Conservation (phyloP, 1,140 invertebrate genomes). For the Trinorchestia longiramus region DNA sequence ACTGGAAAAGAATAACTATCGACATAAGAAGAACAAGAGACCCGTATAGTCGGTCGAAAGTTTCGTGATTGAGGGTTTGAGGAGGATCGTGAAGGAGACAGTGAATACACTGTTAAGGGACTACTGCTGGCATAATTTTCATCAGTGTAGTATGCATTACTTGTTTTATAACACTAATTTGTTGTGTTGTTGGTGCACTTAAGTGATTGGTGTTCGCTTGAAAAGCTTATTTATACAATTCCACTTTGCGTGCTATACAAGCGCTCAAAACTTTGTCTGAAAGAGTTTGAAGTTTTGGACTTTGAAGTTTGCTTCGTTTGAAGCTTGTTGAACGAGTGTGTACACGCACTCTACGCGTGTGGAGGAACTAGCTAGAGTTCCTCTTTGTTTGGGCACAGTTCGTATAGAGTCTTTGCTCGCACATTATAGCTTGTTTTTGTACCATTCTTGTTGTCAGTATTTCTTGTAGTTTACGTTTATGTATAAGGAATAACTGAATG, state of each 20-base stretch:
- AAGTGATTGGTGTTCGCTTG: background rate
- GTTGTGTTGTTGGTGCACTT: background rate
- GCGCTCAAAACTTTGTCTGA: background rate
- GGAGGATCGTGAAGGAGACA: background rate
- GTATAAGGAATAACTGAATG: background rate
- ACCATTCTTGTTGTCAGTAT: background rate
- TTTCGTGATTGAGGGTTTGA: background rate
- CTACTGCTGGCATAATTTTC: background rate
- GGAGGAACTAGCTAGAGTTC: background rate
- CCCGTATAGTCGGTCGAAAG: slow-evolving; percentile 29
- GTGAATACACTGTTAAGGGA: background rate
- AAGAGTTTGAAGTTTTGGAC: background rate
- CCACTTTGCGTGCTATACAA: background rate
- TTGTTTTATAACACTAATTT: background rate
- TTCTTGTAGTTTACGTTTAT: background rate
- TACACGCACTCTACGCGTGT: background rate
- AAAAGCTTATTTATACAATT: background rate
- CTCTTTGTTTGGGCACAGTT: slow-evolving; percentile 4
- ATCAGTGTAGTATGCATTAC: background rate
- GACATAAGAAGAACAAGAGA: slow-evolving; percentile 35
- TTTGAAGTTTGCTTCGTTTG: slow-evolving; percentile 8
- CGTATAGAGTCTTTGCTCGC: background rate
- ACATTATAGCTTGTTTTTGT: background rate
- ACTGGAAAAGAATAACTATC: slow-evolving; percentile 47
- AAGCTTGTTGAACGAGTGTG: background rate